Conservation (phyloP, 2,797 vertebrate genomes). For the Cephalopachus bancanus region DNA sequence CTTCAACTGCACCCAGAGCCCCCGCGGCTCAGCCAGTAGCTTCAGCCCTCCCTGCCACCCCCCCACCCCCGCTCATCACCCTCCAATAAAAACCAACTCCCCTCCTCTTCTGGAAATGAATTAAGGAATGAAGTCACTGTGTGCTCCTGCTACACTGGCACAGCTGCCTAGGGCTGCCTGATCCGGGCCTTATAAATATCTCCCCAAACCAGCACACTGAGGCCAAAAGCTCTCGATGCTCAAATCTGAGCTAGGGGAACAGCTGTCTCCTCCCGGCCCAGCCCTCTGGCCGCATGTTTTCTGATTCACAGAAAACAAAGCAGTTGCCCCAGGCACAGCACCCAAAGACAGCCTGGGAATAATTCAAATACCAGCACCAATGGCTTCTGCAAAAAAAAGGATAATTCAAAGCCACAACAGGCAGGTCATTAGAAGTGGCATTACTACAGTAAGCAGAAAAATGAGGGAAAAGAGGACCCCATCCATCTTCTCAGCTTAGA, state of each 20-base stretch:
- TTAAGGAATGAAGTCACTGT: conserved; percentile 59
- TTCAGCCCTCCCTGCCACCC: background rate
- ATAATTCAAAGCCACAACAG: background rate
- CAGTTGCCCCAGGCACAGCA: background rate
- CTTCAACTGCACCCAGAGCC: background rate
- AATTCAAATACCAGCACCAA: background rate
- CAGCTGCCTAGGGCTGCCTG: background rate
- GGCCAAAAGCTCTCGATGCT: background rate
- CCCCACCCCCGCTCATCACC: background rate
- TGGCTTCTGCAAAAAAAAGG: conserved; percentile 5
- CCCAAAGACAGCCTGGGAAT: background rate
- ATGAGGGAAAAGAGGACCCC: background rate
- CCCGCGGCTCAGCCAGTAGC: background rate
- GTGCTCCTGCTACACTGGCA: conserved; percentile 28
- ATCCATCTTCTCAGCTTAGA: background rate
- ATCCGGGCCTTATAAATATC: conserved; percentile 46
- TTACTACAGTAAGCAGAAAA: background rate
- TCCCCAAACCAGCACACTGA: background rate
- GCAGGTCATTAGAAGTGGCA: background rate
- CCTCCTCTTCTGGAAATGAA: conserved; percentile 7
- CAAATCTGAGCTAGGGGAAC: background rate
- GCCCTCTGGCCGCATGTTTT: background rate
- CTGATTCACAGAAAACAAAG: conserved; percentile 41
- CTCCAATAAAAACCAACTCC: background rate
- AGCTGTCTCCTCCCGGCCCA: background rate